Evolutionary conservation across 2,113 vertebrate species (phyloP), one percentile per base, ranked within the genome.

Genomic region (Donacobius atricapilla): DNA sequence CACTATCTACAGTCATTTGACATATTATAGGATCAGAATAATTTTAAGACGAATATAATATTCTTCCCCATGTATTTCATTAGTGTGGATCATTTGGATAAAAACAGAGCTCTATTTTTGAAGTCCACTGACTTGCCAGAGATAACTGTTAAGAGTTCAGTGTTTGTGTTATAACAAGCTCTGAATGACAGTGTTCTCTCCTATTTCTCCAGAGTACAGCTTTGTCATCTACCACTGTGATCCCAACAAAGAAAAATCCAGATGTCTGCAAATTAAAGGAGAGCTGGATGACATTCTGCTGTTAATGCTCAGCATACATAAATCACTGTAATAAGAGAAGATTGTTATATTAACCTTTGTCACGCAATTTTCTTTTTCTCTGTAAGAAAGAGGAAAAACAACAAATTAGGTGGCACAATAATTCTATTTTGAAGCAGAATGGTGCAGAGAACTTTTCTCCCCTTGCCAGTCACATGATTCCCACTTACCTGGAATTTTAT

Each of bases 271-370:
- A 97, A 97, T 97, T 98, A 96, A 97, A 98, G 96, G 94, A 97
- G 96, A 97, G 93, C 73, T 93, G 89, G 95, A 96, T 98, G 98
- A 97, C 97, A 98, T 97, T 98, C 97, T 80, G 61, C 96, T 87
- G 96, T 98, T 97, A 97, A 98, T 98, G 97, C 95, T 97, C 96
- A 97, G 97, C 96, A 95, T 96, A 95, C 97, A 98, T 98, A 98
- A 98, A 98, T 98, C 98, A 98, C n/a, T 94, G 97, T 97, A 98
- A 98, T 96, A 95, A 98, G 97, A 97, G 94, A 96, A 96, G 97
- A 97, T 97, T 97, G 97, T 98, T 98, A 96, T 97, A 98, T 97
- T 97, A 97, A 98, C 97, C 97, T 98, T 97, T 96, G 76, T 95
- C 89, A 97, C 2, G 88, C 94, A 97, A 94, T 97, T 97, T 95